Base-by-base conservation (phyloP, 1,140 invertebrate species). In the Linepithema humile region DNA sequence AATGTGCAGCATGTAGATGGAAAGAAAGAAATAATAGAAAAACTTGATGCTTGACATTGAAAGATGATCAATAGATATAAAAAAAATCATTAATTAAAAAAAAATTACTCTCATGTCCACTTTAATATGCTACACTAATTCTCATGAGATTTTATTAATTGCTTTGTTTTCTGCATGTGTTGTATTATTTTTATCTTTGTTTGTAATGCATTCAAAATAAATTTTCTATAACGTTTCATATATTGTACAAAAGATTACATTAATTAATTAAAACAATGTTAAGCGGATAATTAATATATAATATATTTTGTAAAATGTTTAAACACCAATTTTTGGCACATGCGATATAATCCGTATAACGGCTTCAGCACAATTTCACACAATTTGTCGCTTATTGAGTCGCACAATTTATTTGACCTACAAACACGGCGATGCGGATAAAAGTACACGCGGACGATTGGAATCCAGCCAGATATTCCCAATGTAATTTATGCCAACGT, bases 341-440 rank as follows among this genome's bases (percentile, higher is more conserved):
- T 57, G 48, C 9, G 48, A 20, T 32, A 23, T 69, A 80, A 80
- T 53, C 70, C 67, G 23, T 70, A 57, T 57, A 55, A 67, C 48
- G 48, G 26, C 75, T 80, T 7, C 35, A 43, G 50, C 64, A n/a
- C 57, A 57, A 75, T 75, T 80, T 80, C 75, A 43, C 48, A 69
- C 75, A 80, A 80, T 80, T 80, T 80, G 64, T 55, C 75, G 75
- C 75, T 80, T 80, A 80, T 80, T 80, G 75, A 80, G 75, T 40
- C 62, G 75, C 38, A 55, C 75, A 80, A 80, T 80, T 80, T 80
- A 80, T 80, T 80, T 80, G 75, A 80, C 75, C 75, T 80, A 80
- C 75, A 80, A 80, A 80, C 62, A 82, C 69, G 78, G 40, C 77
- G 84, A 73, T 29, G 59, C 67, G 60, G 65, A 82, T 83, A 82